phyloP scores from a whole-genome alignment of 2,113 vertebrate genomes.

The Urocitellus parryii region DNA sequence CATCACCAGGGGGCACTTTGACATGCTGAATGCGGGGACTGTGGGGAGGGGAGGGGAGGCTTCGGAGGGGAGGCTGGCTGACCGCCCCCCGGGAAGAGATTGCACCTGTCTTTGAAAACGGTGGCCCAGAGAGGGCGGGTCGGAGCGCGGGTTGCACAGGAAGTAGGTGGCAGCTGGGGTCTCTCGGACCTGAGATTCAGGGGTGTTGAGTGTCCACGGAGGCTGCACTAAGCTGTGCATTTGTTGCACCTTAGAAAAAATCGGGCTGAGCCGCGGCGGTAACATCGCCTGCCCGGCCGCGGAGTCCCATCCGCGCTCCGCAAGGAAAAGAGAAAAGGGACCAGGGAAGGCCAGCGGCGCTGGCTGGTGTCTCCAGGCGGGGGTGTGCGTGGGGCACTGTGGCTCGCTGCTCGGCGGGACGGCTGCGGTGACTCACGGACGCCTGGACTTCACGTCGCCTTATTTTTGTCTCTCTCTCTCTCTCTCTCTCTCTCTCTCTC shows the following conservation, averaged over 20 bases:
- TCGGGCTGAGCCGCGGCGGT: no score
- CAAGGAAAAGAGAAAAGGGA: background rate
- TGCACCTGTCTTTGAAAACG: no score
- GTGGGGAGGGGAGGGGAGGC: no score
- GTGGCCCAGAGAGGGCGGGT: background rate
- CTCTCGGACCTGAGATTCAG: background rate
- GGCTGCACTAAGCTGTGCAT: no score
- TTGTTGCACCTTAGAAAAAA: background rate
- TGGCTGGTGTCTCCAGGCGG: constrained; percentile 36
- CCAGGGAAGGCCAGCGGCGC: no score
- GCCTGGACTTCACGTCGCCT: background rate
- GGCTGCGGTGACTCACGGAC: constrained; percentile 51
- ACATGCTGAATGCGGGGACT: background rate
- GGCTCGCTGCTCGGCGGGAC: no score
- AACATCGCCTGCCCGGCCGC: background rate
- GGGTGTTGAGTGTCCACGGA: background rate
- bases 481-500: background rate
- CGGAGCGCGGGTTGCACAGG: background rate
- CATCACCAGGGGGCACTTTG: background rate
- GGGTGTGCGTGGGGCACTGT: no score
- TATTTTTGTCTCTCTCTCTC: background rate
- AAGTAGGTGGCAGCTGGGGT: background rate
- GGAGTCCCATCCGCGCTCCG: background rate
- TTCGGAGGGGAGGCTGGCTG: no score
- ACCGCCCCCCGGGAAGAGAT: no score